Evolutionary conservation across 35 echinoderm and acorn worm species (phyloP).

Genomic region (Heliocidaris erythrogramma): DNA sequence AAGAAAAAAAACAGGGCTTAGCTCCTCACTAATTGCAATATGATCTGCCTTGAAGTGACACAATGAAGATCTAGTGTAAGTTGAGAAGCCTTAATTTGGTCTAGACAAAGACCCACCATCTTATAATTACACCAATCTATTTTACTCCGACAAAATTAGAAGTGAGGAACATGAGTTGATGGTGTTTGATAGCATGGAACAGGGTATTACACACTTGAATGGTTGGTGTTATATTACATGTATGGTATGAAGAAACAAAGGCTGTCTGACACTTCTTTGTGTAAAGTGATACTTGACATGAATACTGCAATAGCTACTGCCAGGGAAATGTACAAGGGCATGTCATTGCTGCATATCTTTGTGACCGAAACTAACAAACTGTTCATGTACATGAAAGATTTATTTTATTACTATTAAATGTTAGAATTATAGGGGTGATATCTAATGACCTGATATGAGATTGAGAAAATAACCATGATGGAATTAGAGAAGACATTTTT

Average conservation of each 20-base stretch:
- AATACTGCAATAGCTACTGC: not conserved
- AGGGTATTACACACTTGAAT: not conserved
- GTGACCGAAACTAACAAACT: too few relatives aligned
- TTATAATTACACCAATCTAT: not conserved
- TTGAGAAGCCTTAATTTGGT: not conserved
- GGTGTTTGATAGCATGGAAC: not conserved
- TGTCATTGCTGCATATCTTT: not conserved
- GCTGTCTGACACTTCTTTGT: not conserved
- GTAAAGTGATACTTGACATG: slow-evolving; percentile 17
- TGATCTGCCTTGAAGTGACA: not conserved
- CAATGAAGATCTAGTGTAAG: not conserved
- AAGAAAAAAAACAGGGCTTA: not conserved
- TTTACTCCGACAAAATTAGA: not conserved
- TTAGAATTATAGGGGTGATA: too few relatives aligned
- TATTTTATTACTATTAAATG: too few relatives aligned
- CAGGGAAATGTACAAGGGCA: not conserved
- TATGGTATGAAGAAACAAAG: not conserved
- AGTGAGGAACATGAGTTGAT: not conserved
- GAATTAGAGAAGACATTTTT: too few relatives aligned
- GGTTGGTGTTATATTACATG: not conserved
- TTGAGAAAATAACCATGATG: too few relatives aligned
- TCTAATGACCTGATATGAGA: too few relatives aligned
- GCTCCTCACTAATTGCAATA: not conserved
- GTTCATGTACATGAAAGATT: too few relatives aligned
- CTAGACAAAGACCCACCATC: not conserved